phyloP scores from a whole-genome alignment of 2,888 invertebrate species.

The Nudaria mundana region DNA sequence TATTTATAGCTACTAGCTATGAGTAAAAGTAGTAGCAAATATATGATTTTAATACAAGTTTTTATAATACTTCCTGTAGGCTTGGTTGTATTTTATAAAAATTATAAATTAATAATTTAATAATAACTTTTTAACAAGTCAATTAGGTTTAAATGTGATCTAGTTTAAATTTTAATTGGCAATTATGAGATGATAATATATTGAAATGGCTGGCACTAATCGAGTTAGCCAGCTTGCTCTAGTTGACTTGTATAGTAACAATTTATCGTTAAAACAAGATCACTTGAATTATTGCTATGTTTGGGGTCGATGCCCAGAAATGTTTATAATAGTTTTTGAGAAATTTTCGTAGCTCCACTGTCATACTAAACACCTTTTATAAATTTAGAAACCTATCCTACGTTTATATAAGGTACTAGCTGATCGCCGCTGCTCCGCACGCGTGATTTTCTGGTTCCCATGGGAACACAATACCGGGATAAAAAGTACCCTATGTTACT shows the following conservation, averaged over 20 bases:
- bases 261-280: neutral
- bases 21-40: neutral
- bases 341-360: no score
- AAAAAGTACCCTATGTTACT: no score
- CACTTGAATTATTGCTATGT: neutral
- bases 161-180: conserved; percentile 4
- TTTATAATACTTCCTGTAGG: conserved; percentile 15
- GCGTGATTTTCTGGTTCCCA: no score
- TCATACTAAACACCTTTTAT: no score
- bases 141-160: conserved; percentile 3
- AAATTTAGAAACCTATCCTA: no score
- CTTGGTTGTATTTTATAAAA: conserved; percentile 11
- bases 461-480: no score
- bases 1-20: neutral
- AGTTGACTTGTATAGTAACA: conserved; percentile 1
- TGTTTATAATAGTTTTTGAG: no score
- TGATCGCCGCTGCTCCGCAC: no score
- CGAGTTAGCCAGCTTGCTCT: neutral
- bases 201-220: conserved; percentile 1
- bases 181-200: conserved; percentile 3
- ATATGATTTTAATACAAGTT: conserved; percentile 7
- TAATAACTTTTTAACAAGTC: conserved; percentile 5
- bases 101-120: conserved; percentile 8
- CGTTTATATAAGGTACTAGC: no score
- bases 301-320: neutral